Percentiles rank a stretch among this genome's conserved stretches.
Conservation (phyloP, 2,888 invertebrate species). For the Leptinotarsa haldemani region DNA sequence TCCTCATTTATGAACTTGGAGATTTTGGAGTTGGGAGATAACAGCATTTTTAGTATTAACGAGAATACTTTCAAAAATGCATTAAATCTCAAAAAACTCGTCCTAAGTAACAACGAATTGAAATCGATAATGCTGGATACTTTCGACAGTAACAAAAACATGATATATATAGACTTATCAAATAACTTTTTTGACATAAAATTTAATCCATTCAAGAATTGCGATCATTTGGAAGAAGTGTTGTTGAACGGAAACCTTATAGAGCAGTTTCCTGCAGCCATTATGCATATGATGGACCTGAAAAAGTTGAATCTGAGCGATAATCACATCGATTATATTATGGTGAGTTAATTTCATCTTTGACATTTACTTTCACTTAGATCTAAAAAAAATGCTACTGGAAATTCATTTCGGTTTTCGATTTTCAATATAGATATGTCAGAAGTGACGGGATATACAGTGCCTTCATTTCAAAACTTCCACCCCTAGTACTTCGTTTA, state of each 20-base stretch:
- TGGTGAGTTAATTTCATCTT: background rate
- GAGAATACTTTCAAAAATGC: slow-evolving; percentile 34
- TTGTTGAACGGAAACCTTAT: slow-evolving; percentile 41
- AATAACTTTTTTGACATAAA: slow-evolving; percentile 45
- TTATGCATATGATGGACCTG: slow-evolving; percentile 59
- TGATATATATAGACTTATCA: slow-evolving; percentile 48
- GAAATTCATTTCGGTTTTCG: too few relatives aligned
- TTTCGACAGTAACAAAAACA: slow-evolving; percentile 52
- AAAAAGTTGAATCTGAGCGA: slow-evolving; percentile 73
- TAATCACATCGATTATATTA: slow-evolving; percentile 29
- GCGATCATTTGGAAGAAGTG: slow-evolving; percentile 37
- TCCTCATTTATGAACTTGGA: slow-evolving; percentile 56
- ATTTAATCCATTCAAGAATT: slow-evolving; percentile 48
- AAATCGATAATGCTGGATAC: slow-evolving; percentile 71
- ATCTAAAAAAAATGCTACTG: too few relatives aligned
- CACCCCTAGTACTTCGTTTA: too few relatives aligned
- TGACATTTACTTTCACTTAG: background rate
- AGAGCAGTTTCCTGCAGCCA: slow-evolving; percentile 28
- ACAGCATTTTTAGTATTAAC: slow-evolving; percentile 39
- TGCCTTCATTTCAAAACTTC: too few relatives aligned
- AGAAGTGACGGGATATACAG: too few relatives aligned
- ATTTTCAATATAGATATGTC: too few relatives aligned
- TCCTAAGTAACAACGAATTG: slow-evolving; percentile 74
- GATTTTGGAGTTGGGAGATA: slow-evolving; percentile 41
- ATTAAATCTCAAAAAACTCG: slow-evolving; percentile 34